phyloP scores from a whole-genome alignment of 23 tunicate genomes.

The Pegea sp. region DNA sequence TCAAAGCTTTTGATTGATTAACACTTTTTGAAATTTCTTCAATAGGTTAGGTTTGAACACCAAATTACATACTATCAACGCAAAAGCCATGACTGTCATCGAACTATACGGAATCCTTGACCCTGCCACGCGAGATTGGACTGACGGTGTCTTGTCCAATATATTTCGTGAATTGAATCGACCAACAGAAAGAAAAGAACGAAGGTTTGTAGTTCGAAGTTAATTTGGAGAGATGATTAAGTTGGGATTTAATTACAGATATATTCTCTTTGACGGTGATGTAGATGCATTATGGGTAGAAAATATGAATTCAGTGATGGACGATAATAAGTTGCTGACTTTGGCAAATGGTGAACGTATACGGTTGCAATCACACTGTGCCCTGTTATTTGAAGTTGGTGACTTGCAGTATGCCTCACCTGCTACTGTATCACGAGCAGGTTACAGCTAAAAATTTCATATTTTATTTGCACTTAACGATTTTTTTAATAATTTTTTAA shows the following conservation, averaged over 20 bases:
- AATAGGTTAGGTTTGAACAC: constrained; percentile 30
- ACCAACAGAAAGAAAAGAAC: constrained; percentile 96
- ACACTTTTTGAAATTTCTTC: neutral
- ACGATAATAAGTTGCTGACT: constrained; percentile 93
- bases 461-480: no score
- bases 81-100: constrained; percentile 94
- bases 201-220: constrained; percentile 15
- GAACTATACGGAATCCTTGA: constrained; percentile 95
- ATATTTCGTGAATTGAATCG: constrained; percentile 88
- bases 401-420: constrained; percentile 99
- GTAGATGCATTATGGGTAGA: constrained; percentile 99
- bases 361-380: constrained; percentile 79
- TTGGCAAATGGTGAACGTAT: constrained; percentile 98
- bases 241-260: constrained; percentile 10
- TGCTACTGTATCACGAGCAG: constrained; percentile 98
- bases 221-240: neutral
- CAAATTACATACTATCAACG: constrained; percentile 67
- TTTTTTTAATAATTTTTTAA: no score
- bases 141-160: constrained; percentile 93
- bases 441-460: constrained; percentile 7
- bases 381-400: constrained; percentile 95
- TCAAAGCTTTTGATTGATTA: neutral
- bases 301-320: constrained; percentile 99
- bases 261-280: constrained; percentile 84
- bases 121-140: constrained; percentile 96